phyloP scores from a whole-genome alignment of 2,888 invertebrate species.

The Bursaphelenchus okinawaensis region DNA sequence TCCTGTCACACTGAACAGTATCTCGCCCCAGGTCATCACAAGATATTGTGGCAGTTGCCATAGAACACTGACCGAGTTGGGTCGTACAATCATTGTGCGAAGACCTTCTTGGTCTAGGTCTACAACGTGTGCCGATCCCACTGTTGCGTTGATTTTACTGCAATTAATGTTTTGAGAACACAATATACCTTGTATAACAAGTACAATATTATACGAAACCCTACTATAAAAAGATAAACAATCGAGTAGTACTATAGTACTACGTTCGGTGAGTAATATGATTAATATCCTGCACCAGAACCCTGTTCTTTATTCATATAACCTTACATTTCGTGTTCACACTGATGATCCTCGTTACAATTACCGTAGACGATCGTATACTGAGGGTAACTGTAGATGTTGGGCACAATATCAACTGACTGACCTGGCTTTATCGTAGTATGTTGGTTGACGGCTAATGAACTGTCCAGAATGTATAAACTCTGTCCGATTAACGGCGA shows the following conservation, averaged over 20 bases:
- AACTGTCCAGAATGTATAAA: constrained; percentile 26
- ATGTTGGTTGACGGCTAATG: constrained; percentile 6
- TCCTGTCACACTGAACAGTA: constrained; percentile 92
- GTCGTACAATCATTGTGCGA: constrained; percentile 30
- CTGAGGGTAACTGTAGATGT: constrained; percentile 36
- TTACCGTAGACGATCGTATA: constrained; percentile 39
- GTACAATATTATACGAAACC: background rate
- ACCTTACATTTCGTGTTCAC: background rate
- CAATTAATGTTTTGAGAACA: background rate
- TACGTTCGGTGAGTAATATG: too few species aligned
- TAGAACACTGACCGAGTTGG: constrained; percentile 46
- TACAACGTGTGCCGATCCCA: constrained; percentile 33
- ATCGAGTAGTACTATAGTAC: too few species aligned
- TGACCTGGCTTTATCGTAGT: constrained; percentile 13
- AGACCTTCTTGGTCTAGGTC: constrained; percentile 10
- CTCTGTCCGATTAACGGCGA: constrained; percentile 30
- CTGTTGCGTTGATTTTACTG: constrained; percentile 26
- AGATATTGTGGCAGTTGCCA: constrained; percentile 83
- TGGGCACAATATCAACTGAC: constrained; percentile 39
- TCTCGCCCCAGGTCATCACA: constrained; percentile 83
- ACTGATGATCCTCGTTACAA: constrained; percentile 23
- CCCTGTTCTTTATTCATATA: background rate
- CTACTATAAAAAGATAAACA: too few species aligned
- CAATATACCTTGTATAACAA: background rate
- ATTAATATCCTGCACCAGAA: background rate